phyloP scores from a whole-genome alignment of 2,888 invertebrate species.

The Lasioglossum marginatum region DNA sequence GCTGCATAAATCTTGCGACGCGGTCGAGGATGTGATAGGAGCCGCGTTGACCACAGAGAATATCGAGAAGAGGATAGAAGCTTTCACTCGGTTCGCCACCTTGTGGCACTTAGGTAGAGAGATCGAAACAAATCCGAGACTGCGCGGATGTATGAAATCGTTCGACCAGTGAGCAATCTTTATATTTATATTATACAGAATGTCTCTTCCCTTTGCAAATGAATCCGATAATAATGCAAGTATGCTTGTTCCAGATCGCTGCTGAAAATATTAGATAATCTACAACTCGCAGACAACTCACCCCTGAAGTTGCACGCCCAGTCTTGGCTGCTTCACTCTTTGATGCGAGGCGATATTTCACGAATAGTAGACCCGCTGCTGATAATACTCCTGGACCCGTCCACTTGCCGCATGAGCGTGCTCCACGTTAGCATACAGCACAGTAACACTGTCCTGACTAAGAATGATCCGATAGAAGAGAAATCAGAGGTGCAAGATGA shows the following conservation, averaged over 20 bases:
- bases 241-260: conserved; percentile 86
- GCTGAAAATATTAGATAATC: conserved; percentile 90
- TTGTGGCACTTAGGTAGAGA: conserved; percentile 93
- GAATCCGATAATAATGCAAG: conserved; percentile 20
- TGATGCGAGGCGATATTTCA: conserved; percentile 91
- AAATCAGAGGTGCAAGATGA: conserved; percentile 80
- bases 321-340: conserved; percentile 90
- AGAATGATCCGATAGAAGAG: conserved; percentile 77
- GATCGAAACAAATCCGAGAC: conserved; percentile 86
- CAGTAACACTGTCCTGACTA: conserved; percentile 83
- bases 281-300: conserved; percentile 87
- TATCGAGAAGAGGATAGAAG: conserved; percentile 85
- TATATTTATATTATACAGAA: neutral
- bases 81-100: conserved; percentile 88
- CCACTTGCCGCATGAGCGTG: conserved; percentile 93
- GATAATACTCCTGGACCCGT: conserved; percentile 90
- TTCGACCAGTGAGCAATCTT: conserved; percentile 86
- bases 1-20: conserved; percentile 83
- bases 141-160: conserved; percentile 85
- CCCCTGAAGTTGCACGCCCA: conserved; percentile 88
- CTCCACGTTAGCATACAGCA: conserved; percentile 89
- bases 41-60: conserved; percentile 84
- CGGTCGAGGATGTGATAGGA: conserved; percentile 91
- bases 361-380: conserved; percentile 92
- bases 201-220: conserved; percentile 10